These are phyloP conservation scores for Aspidiotus destructor DNA, from an alignment of 2,888 invertebrate genomes.

Conservation along the genomic window DNA sequence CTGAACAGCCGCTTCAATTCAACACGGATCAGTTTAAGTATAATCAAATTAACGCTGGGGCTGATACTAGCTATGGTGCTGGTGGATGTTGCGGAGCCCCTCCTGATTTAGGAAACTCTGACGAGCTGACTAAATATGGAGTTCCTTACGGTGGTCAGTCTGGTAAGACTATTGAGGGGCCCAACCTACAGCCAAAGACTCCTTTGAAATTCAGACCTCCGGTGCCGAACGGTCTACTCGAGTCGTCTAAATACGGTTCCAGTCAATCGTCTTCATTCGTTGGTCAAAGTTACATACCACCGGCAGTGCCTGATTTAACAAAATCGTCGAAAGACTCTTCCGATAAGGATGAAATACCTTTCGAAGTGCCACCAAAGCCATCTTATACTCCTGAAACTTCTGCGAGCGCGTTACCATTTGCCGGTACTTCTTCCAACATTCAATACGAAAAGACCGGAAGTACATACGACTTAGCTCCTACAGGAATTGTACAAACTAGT, in stretches of 20 bases:
- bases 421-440: neutral
- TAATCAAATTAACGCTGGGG: too few relatives aligned
- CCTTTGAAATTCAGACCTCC: constrained; percentile 66
- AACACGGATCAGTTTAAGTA: too few relatives aligned
- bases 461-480: neutral
- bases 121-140: constrained; percentile 30
- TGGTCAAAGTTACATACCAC: constrained; percentile 39
- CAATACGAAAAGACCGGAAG: neutral
- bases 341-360: neutral
- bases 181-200: constrained; percentile 45
- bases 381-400: neutral
- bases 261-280: constrained; percentile 33
- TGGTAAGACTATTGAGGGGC: constrained; percentile 38
- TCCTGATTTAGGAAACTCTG: constrained; percentile 21
- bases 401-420: neutral
- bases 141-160: constrained; percentile 38
- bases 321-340: constrained; percentile 33
- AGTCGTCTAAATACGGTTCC: constrained; percentile 47
- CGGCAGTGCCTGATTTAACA: constrained; percentile 39
- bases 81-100: constrained; percentile 30
- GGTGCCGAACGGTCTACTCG: constrained; percentile 59
- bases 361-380: constrained; percentile 5
- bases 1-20: too few relatives aligned
- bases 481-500: neutral
- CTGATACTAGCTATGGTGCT: neutral